Base-by-base conservation (phyloP, 1,140 invertebrate genomes). In the Atta texana region DNA sequence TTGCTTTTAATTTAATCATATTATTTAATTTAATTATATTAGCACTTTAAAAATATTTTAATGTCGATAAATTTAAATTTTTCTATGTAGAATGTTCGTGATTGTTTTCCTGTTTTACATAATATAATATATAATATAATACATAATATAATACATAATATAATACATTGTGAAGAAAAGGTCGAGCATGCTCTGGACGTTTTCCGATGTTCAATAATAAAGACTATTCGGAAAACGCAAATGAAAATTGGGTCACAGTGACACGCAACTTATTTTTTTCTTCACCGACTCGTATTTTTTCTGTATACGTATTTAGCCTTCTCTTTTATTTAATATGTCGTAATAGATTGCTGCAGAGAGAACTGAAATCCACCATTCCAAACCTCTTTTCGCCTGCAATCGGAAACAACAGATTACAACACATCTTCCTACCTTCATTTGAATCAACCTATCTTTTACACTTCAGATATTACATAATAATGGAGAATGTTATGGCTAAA, bases 231-330 rank as follows among this genome's bases (percentile, higher is more conserved):
- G 39, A 59, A 61, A 81, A 71, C 16, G 14, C 39, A 44, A 86
- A 61, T 81, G 57, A 53, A 69, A 89, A 89, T 53, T 86, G 39
- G 69, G 64, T 64, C 75, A 31, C 74, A 78, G 12, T 8, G 8
- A 69, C 81, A 82, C 28, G 61, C 68, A 44, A 44, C 28, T 89
- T 49, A 61, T 24, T 49, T 82, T 72, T 82, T 49, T 44, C 10
- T 31, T 6, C 16, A 21, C 3, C 14, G 49, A 69, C 6, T 49
- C 51, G 51, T 31, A 28, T 72, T 39, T 39, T 55, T 39, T 24
- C 49, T 51, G 31, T 72, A 51, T 28, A 21, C 34, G 21, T 12
- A 63, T 74, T 61, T 34, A 44, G 21, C 34, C 44, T 84, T 57
- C 31, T 24, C 16, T 16, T 21, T 31, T 51, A 59, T 21, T 77